These are phyloP conservation scores for Drosophila falleni DNA, from an alignment of 2,888 invertebrate species.

Conservation along the genomic window DNA sequence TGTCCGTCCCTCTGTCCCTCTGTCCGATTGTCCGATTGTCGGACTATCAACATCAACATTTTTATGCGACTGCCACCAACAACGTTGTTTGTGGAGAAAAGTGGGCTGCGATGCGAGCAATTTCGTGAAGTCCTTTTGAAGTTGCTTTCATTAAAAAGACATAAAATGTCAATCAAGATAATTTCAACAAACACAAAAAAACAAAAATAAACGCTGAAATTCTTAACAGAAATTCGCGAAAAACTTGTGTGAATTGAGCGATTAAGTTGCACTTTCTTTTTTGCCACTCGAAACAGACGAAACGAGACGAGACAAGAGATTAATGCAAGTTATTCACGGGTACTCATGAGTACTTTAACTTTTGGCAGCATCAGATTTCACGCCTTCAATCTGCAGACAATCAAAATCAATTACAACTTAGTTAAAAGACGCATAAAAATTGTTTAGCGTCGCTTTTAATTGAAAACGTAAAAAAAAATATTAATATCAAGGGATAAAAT, in stretches of 20 bases:
- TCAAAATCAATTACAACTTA: constrained; percentile 78
- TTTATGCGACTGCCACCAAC: constrained; percentile 74
- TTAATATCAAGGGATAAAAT: background rate
- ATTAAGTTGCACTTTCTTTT: constrained; percentile 70
- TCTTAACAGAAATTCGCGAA: constrained; percentile 3
- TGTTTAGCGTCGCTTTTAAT: constrained; percentile 61
- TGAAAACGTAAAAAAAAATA: constrained; percentile 32
- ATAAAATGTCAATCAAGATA: constrained; percentile 80
- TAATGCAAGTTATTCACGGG: constrained; percentile 11
- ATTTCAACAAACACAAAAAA: constrained; percentile 39
- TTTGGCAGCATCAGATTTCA: constrained; percentile 38
- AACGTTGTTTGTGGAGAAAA: constrained; percentile 20
- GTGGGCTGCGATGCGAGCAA: constrained; percentile 42
- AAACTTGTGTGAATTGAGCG: constrained; percentile 56
- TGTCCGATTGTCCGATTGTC: background rate
- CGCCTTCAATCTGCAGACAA: constrained; percentile 56
- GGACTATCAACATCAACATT: constrained; percentile 39
- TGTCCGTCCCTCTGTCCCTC: background rate
- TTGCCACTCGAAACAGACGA: constrained; percentile 14
- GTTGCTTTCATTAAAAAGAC: constrained; percentile 74
- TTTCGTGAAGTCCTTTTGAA: constrained; percentile 56
- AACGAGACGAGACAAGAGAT: background rate
- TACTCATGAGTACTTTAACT: constrained; percentile 4
- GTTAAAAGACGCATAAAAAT: constrained; percentile 72
- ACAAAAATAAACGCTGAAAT: background rate